These are phyloP conservation scores for Drosophila phalerata DNA, from an alignment of 2,888 invertebrate species.

Conservation along the genomic window DNA sequence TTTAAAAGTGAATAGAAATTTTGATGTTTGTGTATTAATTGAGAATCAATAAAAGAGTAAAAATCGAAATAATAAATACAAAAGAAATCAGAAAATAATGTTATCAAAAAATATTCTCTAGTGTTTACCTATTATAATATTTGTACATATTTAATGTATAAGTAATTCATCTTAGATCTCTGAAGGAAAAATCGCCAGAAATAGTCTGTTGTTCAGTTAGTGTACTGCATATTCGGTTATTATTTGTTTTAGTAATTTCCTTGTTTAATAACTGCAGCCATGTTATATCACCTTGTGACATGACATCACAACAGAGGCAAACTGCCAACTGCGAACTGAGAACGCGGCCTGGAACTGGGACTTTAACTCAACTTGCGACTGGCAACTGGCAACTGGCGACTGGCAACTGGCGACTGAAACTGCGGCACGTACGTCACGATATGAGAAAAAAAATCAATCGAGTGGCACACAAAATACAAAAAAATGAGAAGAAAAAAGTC, in stretches of 20 bases:
- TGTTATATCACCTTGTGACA: conserved; percentile 84
- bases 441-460: conserved; percentile 59
- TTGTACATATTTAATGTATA: too few species aligned
- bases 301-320: conserved; percentile 70
- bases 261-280: conserved; percentile 76
- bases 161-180: background rate
- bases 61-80: too few species aligned
- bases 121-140: too few species aligned
- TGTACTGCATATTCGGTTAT: conserved; percentile 22
- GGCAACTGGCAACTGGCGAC: conserved; percentile 26
- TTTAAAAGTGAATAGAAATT: too few species aligned
- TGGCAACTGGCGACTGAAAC: conserved; percentile 44
- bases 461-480: conserved; percentile 56
- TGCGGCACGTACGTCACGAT: conserved; percentile 84
- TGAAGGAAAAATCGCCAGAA: too few species aligned
- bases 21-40: too few species aligned
- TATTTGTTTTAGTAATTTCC: conserved; percentile 12
- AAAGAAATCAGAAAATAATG: too few species aligned
- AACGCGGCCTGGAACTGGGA: conserved; percentile 23
- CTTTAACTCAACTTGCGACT: background rate
- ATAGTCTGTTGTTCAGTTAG: conserved; percentile 14
- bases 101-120: too few species aligned
- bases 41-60: too few species aligned
- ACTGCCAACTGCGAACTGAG: conserved; percentile 26
- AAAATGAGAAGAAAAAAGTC: conserved; percentile 30